Evolutionary conservation across 2,888 invertebrate genomes (phyloP), one percentile per base, ranked within the genome.

Genomic region (Nymphalis urticae): DNA sequence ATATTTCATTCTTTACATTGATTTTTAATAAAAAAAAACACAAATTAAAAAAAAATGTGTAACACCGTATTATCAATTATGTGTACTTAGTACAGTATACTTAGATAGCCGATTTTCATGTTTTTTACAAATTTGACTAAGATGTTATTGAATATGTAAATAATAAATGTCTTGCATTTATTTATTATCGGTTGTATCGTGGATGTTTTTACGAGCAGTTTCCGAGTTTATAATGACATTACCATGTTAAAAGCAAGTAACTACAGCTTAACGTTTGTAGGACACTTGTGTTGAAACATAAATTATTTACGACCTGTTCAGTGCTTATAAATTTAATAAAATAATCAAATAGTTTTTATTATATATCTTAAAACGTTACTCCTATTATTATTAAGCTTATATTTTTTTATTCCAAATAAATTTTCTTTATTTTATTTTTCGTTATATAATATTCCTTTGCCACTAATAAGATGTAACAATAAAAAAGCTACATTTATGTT

Each of bases 181-280:
- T 13, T 42, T 42, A 13, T 13, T 42, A 42, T 42, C 13, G 6
- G 27, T 32, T 32, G 42, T 10, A 42, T 42, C 42, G 13, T 42
- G 10, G 36, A 36, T 36, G 36, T 36, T 36, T 36, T 36, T 42
- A 42, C 42, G 42, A 42, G 42, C 42, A 4, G 50, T 50, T 50
- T 50, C 19, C n/a, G 9, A 50, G 51, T 51, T 51, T 51, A 51
- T 19, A 51, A 21, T 48, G 50, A 50, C 19, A 48, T 17, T 48
- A 51, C 51, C 51, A 51, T 51, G 50, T 50, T 50, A 51, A 51
- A 51, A 51, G 51, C 51, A 21, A 51, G 51, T 51, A 19, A 51
- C 21, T 10, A 51, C 19, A 19, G 19, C 19, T 51, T 19, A 51
- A 51, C 51, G 13, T 51, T 51, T 51, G 10, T 51, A 51, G 7